Evolutionary conservation across 2,113 vertebrate species (phyloP).

Genomic region (Ibidorhyncha struthersii): DNA sequence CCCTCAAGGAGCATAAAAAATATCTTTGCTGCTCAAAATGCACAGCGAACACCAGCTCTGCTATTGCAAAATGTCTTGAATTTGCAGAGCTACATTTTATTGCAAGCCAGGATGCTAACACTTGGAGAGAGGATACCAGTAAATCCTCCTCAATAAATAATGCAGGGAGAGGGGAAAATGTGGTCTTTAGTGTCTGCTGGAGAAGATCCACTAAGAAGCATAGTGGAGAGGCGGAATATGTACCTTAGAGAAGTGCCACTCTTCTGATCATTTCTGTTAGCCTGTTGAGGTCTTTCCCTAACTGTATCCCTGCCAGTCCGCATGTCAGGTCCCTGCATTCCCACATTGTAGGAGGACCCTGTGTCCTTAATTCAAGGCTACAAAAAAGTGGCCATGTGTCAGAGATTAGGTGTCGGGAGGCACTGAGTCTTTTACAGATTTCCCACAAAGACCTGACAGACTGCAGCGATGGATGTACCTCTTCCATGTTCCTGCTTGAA

Average conservation of each 20-base stretch:
- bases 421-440: not conserved
- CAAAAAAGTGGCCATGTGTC: not conserved
- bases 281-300: not conserved
- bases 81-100: not conserved
- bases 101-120: not conserved
- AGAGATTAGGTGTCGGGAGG: not conserved
- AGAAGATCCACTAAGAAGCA: not conserved
- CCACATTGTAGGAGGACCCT: accelerated
- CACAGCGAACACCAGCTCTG: not conserved
- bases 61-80: not conserved
- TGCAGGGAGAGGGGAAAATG: accelerated
- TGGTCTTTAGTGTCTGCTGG: accelerated
- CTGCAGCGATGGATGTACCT: not conserved
- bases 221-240: not conserved
- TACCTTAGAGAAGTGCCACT: not conserved
- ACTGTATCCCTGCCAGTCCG: not conserved
- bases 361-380: not conserved
- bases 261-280: not conserved
- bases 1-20: not conserved
- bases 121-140: not conserved
- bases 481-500: not conserved
- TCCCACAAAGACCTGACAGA: not conserved
- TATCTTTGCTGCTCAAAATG: not conserved
- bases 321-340: not conserved
- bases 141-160: not conserved